These are phyloP conservation scores for Mycetomoellerius zeteki DNA, from an alignment of 1,140 invertebrate species.

Conservation along the genomic window DNA sequence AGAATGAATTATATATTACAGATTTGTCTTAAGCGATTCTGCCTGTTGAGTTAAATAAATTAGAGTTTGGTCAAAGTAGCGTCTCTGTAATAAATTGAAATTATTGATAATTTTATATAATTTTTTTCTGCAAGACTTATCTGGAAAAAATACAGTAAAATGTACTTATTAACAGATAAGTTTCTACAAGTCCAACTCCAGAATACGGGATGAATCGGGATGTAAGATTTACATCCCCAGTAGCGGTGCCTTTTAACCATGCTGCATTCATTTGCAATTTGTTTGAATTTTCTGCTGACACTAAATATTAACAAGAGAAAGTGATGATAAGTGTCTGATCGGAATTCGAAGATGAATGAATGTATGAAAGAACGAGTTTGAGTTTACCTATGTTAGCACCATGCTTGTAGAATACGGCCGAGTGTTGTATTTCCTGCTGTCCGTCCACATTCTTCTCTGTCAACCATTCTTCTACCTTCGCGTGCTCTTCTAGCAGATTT, in stretches of 20 bases:
- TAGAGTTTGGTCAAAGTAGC: too few species aligned
- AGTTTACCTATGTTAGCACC: conserved; percentile 8
- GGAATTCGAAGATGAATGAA: too few species aligned
- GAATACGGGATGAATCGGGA: not conserved
- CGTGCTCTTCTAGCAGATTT: too few species aligned
- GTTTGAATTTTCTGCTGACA: not conserved
- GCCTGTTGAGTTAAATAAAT: too few species aligned
- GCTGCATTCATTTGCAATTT: not conserved
- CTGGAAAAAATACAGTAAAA: not conserved
- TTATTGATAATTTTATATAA: not conserved
- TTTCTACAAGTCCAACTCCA: not conserved
- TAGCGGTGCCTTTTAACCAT: conserved; percentile 18
- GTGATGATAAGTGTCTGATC: not conserved
- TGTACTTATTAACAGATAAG: conserved; percentile 39
- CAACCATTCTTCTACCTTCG: conserved; percentile 31
- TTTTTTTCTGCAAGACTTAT: not conserved
- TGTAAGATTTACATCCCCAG: not conserved
- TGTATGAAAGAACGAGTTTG: too few species aligned
- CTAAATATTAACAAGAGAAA: not conserved
- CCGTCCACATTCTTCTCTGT: not conserved
- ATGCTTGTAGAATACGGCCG: conserved; percentile 47
- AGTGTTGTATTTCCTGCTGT: not conserved
- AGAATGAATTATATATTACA: too few species aligned
- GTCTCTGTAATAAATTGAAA: not conserved
- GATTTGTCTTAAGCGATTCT: too few species aligned